Percentiles rank a stretch among this genome's conserved stretches.
Evolutionary conservation across 2,113 vertebrate species (phyloP).

Genomic region (Gnathonemus longibarbis): DNA sequence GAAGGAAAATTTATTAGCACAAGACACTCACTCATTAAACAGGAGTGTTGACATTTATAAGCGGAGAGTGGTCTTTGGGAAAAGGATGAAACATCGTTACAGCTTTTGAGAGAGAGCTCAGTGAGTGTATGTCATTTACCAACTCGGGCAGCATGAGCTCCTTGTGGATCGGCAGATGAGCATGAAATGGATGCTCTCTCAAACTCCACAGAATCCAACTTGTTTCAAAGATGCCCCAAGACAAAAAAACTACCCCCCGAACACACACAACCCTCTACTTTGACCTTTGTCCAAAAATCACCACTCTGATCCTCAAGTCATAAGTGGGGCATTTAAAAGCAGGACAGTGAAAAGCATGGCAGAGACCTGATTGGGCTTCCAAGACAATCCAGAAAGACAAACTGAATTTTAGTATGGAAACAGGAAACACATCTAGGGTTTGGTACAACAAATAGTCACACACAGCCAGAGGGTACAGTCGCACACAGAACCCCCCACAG

Average conservation of each 20-base stretch:
- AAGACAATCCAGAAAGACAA: neutral
- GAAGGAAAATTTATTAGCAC: neutral
- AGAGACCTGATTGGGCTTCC: neutral
- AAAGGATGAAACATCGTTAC: neutral
- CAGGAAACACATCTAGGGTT: neutral
- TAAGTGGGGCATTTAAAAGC: neutral
- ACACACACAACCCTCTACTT: neutral
- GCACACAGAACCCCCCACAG: neutral
- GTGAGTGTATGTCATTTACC: neutral
- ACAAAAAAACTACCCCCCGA: neutral
- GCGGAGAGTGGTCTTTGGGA: neutral
- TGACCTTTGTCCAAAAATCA: neutral
- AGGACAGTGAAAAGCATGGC: neutral
- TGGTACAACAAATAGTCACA: neutral
- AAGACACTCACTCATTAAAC: neutral
- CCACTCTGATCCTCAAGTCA: neutral
- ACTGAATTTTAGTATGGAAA: neutral
- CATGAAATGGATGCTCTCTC: neutral
- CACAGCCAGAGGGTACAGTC: neutral
- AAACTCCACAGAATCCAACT: neutral
- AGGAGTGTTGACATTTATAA: neutral
- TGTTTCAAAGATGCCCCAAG: conserved; percentile 24
- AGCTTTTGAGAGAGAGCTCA: neutral
- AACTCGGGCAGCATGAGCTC: neutral
- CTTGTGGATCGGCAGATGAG: neutral